These are phyloP conservation scores for Phalacrocorax carbo DNA, from an alignment of 2,113 vertebrate genomes.

Conservation along the genomic window DNA sequence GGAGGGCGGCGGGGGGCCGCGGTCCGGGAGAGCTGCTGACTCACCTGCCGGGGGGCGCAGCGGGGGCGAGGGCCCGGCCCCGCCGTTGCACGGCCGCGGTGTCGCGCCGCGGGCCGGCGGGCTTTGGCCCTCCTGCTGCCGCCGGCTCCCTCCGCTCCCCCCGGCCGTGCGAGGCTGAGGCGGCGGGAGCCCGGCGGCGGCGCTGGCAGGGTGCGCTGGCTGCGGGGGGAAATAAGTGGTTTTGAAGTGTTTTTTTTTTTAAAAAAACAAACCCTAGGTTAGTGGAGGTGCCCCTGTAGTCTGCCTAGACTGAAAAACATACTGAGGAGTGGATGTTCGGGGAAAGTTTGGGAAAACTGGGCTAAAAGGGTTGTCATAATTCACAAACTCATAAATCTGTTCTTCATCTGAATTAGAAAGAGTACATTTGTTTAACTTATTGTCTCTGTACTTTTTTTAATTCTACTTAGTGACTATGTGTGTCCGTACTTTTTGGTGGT, in stretches of 20 bases:
- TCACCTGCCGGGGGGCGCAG: no score
- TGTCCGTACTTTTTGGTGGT: neutral
- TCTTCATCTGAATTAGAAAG: neutral
- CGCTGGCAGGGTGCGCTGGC: neutral
- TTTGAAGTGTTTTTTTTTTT: neutral
- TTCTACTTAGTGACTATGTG: neutral
- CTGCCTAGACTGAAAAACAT: fast-evolving
- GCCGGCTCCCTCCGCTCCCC: neutral
- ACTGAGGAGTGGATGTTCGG: fast-evolving
- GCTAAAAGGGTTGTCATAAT: neutral
- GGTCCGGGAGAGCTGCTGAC: no score
- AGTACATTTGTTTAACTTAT: neutral
- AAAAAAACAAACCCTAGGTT: neutral
- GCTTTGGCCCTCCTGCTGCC: neutral
- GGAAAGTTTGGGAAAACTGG: no score
- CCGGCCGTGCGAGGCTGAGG: neutral
- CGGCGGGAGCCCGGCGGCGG: no score
- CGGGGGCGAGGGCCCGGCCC: no score
- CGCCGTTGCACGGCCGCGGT: no score
- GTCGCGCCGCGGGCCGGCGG: no score
- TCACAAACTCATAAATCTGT: no score
- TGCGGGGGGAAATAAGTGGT: fast-evolving
- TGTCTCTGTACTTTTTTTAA: neutral
- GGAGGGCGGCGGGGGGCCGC: no score
- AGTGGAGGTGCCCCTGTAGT: neutral